Conservation (phyloP, 30 jellyfish, hydroid and myxozoan genomes). For the Sanderia malayensis region DNA sequence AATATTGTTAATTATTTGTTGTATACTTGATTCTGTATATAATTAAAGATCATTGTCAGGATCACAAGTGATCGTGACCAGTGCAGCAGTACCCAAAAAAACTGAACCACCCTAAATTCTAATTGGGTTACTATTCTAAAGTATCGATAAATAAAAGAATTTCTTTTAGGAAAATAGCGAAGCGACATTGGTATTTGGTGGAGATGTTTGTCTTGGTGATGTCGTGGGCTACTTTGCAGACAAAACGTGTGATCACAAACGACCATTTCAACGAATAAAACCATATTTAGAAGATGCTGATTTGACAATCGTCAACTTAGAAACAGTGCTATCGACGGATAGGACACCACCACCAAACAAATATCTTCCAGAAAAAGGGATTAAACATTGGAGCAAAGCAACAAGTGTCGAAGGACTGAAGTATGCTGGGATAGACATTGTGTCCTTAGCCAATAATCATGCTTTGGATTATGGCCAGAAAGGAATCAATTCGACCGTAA, state of each 20-base stretch:
- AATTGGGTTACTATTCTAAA: no score
- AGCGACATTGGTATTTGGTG: slow-evolving; percentile 17
- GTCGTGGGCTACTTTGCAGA: slow-evolving; percentile 1
- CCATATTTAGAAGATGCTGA: slow-evolving; percentile 15
- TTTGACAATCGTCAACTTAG: not conserved
- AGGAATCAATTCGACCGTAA: slow-evolving; percentile 33
- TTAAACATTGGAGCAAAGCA: not conserved
- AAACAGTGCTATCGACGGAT: not conserved
- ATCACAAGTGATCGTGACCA: no score
- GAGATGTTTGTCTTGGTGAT: not conserved
- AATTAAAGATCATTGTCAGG: no score
- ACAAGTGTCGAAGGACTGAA: not conserved
- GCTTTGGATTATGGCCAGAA: slow-evolving; percentile 52
- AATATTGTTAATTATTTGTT: no score
- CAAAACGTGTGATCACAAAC: slow-evolving; percentile 10
- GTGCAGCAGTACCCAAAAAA: no score
- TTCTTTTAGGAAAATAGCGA: not conserved
- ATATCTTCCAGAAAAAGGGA: not conserved
- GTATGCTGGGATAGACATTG: slow-evolving; percentile 56
- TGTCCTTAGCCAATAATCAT: slow-evolving; percentile 62
- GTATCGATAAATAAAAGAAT: no score
- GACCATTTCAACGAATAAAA: not conserved
- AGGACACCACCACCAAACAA: not conserved
- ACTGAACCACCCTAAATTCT: no score
- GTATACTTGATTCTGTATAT: no score